These are phyloP conservation scores for Machimus atricapillus DNA, from an alignment of 2,888 invertebrate species.

Conservation along the genomic window DNA sequence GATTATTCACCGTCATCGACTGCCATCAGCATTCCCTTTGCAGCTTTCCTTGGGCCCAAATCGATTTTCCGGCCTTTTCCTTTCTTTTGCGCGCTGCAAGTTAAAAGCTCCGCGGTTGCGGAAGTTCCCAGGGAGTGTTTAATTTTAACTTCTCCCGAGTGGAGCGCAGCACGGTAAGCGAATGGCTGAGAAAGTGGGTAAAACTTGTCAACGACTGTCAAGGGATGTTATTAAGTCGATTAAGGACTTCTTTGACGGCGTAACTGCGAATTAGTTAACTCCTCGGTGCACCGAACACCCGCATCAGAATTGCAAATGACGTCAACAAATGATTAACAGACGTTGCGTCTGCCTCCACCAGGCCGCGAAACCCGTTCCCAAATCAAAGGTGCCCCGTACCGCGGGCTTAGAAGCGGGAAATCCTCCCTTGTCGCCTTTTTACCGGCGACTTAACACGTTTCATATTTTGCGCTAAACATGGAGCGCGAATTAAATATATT, in stretches of 20 bases:
- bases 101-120: background rate
- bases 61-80: slow-evolving; percentile 29
- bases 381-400: background rate
- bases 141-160: background rate
- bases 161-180: background rate
- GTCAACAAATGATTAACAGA: slow-evolving; percentile 11
- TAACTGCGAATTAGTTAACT: background rate
- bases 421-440: slow-evolving; percentile 22
- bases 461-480: slow-evolving; percentile 21
- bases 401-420: background rate
- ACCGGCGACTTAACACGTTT: slow-evolving; percentile 24
- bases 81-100: background rate
- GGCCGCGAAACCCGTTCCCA: background rate
- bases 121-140: slow-evolving; percentile 1
- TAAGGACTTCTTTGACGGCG: slow-evolving; percentile 25
- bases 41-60: slow-evolving; percentile 24
- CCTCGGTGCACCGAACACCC: background rate
- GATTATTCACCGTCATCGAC: slow-evolving; percentile 40
- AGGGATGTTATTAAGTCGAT: slow-evolving; percentile 27
- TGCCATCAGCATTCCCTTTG: slow-evolving; percentile 8
- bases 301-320: slow-evolving; percentile 35
- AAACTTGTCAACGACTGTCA: background rate
- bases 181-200: background rate
- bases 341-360: background rate
- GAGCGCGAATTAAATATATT: slow-evolving; percentile 25